A percentile compares a stretch with the other conserved stretches of the same genome.
Evolutionary conservation across 2,113 vertebrate species (phyloP).

Genomic region (Pedetes capensis): DNA sequence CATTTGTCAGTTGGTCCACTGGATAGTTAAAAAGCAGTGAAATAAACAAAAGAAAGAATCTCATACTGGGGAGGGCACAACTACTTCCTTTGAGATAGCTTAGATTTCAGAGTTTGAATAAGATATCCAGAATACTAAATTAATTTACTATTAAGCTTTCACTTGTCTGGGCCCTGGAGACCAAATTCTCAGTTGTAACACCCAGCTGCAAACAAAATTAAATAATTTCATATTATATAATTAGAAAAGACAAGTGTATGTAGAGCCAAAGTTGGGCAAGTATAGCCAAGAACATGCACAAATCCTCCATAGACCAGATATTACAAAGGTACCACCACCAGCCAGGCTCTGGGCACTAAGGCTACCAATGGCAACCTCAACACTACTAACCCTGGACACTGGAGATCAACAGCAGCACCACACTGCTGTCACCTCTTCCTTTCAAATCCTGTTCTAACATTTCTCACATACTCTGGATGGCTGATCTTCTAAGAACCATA

Average conservation of each 20-base stretch:
- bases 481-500: background rate
- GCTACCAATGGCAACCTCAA: too few species aligned
- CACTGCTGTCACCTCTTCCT: background rate
- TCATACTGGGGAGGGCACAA: background rate
- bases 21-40: background rate
- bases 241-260: background rate
- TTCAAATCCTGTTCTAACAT: background rate
- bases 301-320: too few species aligned
- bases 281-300: background rate
- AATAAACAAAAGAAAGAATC: background rate
- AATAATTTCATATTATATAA: background rate
- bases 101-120: background rate
- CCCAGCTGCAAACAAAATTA: background rate
- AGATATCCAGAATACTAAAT: background rate
- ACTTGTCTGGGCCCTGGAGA: background rate
- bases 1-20: background rate
- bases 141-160: background rate
- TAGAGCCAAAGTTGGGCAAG: background rate
- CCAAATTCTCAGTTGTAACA: background rate
- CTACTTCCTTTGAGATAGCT: background rate
- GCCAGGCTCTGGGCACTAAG: too few species aligned
- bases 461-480: background rate
- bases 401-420: background rate
- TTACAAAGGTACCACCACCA: too few species aligned
- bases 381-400: accelerated